Percentiles rank a stretch among this genome's conserved stretches.
Conservation (phyloP, 1,140 invertebrate genomes). For the Temnothorax curvispinosus region DNA sequence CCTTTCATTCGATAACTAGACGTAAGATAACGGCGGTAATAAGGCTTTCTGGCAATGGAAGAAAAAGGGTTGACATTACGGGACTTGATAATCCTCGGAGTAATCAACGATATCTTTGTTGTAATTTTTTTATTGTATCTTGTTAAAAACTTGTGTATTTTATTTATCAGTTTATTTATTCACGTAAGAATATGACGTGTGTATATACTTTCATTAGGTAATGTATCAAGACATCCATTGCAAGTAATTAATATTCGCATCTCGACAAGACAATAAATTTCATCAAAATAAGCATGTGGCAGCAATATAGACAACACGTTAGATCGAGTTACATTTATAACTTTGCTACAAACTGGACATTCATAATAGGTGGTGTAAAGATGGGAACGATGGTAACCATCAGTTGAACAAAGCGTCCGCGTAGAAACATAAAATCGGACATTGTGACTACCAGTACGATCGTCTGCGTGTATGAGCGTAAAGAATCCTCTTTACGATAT, state of each 20-base stretch:
- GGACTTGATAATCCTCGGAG: background rate
- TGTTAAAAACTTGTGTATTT: background rate
- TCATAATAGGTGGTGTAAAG: constrained; percentile 52
- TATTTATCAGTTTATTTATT: background rate
- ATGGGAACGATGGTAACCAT: constrained; percentile 50
- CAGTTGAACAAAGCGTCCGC: constrained; percentile 64
- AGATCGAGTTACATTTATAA: constrained; percentile 22
- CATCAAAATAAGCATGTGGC: background rate
- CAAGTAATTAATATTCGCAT: background rate
- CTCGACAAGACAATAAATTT: background rate
- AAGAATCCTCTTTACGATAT: constrained; percentile 80
- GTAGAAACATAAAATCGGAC: constrained; percentile 69
- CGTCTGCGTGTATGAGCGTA: constrained; percentile 75
- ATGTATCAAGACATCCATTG: background rate
- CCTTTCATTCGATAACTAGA: constrained; percentile 34
- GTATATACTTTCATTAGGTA: background rate
- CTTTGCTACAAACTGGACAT: constrained; percentile 59
- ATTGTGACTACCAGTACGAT: constrained; percentile 64
- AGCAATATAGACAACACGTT: background rate
- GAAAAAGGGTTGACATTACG: background rate
- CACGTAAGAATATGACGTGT: background rate
- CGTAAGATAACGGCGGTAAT: constrained; percentile 14
- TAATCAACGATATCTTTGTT: background rate
- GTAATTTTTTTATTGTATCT: background rate
- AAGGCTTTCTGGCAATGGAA: background rate